Percentiles rank a stretch among this genome's conserved stretches.
Evolutionary conservation across 2,888 invertebrate genomes (phyloP).

Genomic region (Aphrophora alni): DNA sequence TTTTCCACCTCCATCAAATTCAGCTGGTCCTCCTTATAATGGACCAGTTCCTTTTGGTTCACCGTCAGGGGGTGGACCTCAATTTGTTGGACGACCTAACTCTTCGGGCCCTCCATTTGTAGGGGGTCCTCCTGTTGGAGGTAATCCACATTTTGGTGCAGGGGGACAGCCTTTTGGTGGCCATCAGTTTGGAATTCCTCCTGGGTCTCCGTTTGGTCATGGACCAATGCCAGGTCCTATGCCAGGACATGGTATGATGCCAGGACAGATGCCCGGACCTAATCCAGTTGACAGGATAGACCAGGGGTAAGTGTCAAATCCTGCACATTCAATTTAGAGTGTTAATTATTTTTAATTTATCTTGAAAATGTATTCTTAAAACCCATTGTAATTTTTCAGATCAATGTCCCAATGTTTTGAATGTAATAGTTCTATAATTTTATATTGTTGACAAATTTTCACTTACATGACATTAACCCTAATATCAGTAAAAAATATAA

Average conservation of each 20-base stretch:
- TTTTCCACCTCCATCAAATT: conserved; percentile 56
- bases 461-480: too few relatives aligned
- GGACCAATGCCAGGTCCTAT: conserved; percentile 70
- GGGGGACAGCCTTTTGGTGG: conserved; percentile 66
- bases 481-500: too few relatives aligned
- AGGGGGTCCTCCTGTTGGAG: conserved; percentile 65
- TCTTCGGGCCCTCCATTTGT: conserved; percentile 55
- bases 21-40: conserved; percentile 67
- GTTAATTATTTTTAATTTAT: too few relatives aligned
- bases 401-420: too few relatives aligned
- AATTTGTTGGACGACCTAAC: conserved; percentile 68
- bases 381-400: too few relatives aligned
- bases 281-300: conserved; percentile 84
- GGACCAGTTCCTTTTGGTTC: conserved; percentile 74
- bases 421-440: too few relatives aligned
- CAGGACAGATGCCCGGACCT: conserved; percentile 69
- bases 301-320: conserved; percentile 67
- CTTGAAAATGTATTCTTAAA: too few relatives aligned
- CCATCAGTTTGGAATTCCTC: conserved; percentile 73
- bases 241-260: conserved; percentile 66
- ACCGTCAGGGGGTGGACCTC: conserved; percentile 71
- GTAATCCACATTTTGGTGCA: conserved; percentile 71
- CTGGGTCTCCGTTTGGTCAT: conserved; percentile 73
- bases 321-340: neutral
- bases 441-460: too few relatives aligned